Percentiles rank a stretch among this genome's conserved stretches.
These are phyloP conservation scores for Amblyopsis hoosieri DNA, from an alignment of 2,797 vertebrate genomes.

Conservation along the genomic window DNA sequence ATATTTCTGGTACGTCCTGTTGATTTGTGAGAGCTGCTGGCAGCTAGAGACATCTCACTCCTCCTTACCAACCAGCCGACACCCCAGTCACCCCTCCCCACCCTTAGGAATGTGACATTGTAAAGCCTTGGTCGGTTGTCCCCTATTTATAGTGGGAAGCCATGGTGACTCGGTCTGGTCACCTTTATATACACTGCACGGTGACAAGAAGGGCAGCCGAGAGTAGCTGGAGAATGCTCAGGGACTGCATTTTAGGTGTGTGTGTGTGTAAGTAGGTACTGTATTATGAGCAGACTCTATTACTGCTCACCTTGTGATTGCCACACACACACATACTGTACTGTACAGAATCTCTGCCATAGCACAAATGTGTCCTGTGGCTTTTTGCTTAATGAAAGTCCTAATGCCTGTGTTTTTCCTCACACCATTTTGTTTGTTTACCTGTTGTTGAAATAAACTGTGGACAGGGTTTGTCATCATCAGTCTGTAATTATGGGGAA, in stretches of 20 bases:
- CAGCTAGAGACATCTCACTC: conserved; percentile 68
- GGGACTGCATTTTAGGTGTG: conserved; percentile 13
- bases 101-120: conserved; percentile 78
- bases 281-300: conserved; percentile 10
- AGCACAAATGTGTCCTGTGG: neutral
- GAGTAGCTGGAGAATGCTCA: conserved; percentile 18
- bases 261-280: conserved; percentile 9
- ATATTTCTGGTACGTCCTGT: conserved; percentile 64
- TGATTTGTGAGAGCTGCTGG: conserved; percentile 72
- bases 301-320: conserved; percentile 4
- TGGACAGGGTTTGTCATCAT: conserved; percentile 50
- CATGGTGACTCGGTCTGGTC: conserved; percentile 72
- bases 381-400: conserved; percentile 9
- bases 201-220: conserved; percentile 39
- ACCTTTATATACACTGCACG: conserved; percentile 69
- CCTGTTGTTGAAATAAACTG: conserved; percentile 54
- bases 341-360: neutral
- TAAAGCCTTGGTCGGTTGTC: conserved; percentile 68
- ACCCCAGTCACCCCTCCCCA: conserved; percentile 43
- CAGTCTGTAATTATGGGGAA: conserved; percentile 64
- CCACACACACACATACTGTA: neutral
- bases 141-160: conserved; percentile 79
- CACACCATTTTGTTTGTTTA: conserved; percentile 54
- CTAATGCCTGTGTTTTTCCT: conserved; percentile 44
- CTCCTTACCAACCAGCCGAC: conserved; percentile 45